A percentile compares a stretch with the other conserved stretches of the same genome.
phyloP scores from a whole-genome alignment of 2,797 vertebrate species.

The Sebastes itinus region DNA sequence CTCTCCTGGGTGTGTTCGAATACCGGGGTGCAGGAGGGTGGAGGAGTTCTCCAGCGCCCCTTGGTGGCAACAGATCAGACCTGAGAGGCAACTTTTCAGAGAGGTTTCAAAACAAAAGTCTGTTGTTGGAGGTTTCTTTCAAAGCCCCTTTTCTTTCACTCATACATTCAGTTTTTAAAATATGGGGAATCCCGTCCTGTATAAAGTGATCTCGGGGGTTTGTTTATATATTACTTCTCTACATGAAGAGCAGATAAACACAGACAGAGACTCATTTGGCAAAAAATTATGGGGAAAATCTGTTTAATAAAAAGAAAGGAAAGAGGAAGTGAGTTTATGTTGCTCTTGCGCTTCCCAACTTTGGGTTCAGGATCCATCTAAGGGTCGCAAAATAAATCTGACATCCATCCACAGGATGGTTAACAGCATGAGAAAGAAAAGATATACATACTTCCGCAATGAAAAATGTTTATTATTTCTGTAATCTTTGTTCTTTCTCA shows the following conservation, averaged over 20 bases:
- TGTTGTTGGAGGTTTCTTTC: background rate
- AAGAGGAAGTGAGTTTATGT: background rate
- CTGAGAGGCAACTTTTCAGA: background rate
- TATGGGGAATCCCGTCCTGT: background rate
- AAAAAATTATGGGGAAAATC: background rate
- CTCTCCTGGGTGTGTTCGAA: background rate
- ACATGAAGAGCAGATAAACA: background rate
- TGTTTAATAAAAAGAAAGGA: background rate
- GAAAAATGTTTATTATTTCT: background rate
- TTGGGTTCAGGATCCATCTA: background rate
- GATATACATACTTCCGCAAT: background rate
- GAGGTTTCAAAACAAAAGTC: background rate
- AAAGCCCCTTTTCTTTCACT: background rate
- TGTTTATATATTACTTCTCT: background rate
- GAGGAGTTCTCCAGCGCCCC: conserved; percentile 50
- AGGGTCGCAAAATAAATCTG: background rate
- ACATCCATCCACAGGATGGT: background rate
- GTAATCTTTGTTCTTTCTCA: background rate
- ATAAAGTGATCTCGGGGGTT: background rate
- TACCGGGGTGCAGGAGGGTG: background rate
- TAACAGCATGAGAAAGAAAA: background rate
- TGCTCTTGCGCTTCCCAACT: background rate
- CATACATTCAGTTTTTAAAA: background rate
- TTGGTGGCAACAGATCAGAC: conserved; percentile 46
- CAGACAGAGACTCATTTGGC: background rate